Evolutionary conservation across 2,113 vertebrate genomes (phyloP), one percentile per base, ranked within the genome.

Genomic region (Lagopus muta): DNA sequence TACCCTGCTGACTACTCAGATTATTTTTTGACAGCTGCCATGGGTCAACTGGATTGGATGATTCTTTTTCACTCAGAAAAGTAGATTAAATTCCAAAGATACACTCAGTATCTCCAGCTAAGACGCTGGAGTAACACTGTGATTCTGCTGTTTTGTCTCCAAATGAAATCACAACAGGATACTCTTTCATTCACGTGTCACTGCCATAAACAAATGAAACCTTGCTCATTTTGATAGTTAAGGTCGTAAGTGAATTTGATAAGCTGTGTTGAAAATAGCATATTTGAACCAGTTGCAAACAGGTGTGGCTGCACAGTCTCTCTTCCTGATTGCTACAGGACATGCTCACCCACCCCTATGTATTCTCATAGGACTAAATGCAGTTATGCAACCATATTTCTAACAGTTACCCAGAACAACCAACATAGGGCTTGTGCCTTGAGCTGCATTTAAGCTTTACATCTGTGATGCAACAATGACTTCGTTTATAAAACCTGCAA

Each of bases 21-120:
- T 91, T 92, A 86, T 87, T 89, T 82, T 60, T 90, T 94, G 86
- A 75, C 58, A 77, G 58, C 81, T 96, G 89, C 65, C 73, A 78
- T 28, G 86, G 13, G 64, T 92, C 86, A 89, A 40, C 38, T 24
- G 7, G 45, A 60, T 61, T 88, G 80, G 47, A 69, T 57, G 32
- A 81, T 83, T 36, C 71, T 65, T 87, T 43, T 30, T 24, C 42
- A 81, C 47, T 28, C 0, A 0, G 36, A 61, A 78, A 95, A 94
- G 65, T 47, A 86, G 43, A 94, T 72, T 64, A 72, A 88, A 72
- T 69, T 69, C 40, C 47, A 48, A 75, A 86, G 52, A 45, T 47
- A 52, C 5, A 15, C 19, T 55, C 38, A 64, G 25, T 11, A 30
- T 45, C 34, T 77, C 34, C 36, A 52, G 52, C 57, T 80, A 60